phyloP scores from a whole-genome alignment of 2,797 vertebrate species.

The Bradypodion pumilum region DNA sequence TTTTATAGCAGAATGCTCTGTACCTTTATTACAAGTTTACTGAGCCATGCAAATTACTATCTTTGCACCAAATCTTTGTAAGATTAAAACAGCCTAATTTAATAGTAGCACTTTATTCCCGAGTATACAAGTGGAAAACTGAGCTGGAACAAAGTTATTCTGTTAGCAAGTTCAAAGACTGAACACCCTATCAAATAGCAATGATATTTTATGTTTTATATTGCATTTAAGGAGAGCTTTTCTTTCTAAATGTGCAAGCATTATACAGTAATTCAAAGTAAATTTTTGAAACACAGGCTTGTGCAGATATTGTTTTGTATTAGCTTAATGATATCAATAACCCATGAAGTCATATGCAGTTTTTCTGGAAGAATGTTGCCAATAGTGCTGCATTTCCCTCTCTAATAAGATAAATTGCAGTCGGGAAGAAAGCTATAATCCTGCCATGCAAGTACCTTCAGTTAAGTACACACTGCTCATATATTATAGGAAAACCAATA shows the following conservation, averaged over 20 bases:
- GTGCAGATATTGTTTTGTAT: background rate
- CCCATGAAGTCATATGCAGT: background rate
- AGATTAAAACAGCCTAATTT: background rate
- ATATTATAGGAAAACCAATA: background rate
- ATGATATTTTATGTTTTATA: slow-evolving; percentile 43
- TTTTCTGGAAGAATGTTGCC: background rate
- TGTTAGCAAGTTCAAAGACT: background rate
- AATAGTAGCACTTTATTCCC: background rate
- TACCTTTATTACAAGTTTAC: background rate
- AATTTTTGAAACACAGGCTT: slow-evolving; percentile 38
- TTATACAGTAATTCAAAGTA: slow-evolving; percentile 43
- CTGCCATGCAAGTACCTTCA: background rate
- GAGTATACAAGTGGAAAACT: slow-evolving; percentile 14
- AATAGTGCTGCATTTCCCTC: background rate
- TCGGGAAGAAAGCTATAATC: background rate
- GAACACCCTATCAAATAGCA: slow-evolving; percentile 30
- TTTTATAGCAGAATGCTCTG: background rate
- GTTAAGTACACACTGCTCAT: background rate
- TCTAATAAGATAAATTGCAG: background rate
- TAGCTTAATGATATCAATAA: background rate
- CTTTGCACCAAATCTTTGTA: background rate
- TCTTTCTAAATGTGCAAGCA: slow-evolving; percentile 45
- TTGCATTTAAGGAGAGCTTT: background rate
- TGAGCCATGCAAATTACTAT: background rate
- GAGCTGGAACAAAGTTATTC: background rate